Evolutionary conservation across 2,113 vertebrate genomes (phyloP).

Genomic region (Lepidiolamprologus cunningtoni): DNA sequence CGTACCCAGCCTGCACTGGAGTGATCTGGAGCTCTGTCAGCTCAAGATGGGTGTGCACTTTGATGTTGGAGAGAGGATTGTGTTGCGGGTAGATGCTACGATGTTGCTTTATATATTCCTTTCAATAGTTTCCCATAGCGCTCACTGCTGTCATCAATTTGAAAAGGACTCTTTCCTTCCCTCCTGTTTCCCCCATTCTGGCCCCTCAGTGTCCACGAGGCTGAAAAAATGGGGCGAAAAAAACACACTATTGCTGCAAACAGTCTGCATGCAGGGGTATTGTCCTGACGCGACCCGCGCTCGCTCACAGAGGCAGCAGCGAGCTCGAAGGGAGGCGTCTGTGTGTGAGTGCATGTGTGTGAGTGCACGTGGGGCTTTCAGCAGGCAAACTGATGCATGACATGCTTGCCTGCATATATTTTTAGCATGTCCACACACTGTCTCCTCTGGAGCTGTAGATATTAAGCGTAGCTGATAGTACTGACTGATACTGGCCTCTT

Average conservation of each 20-base stretch:
- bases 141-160: conserved; percentile 17
- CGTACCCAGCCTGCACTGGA: conserved; percentile 47
- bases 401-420: background rate
- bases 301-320: background rate
- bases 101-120: conserved; percentile 15
- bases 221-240: background rate
- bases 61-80: conserved; percentile 11
- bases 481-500: background rate
- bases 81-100: background rate
- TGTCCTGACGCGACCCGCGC: conserved; percentile 49
- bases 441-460: background rate
- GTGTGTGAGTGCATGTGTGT: background rate
- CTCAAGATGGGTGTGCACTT: conserved; percentile 28
- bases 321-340: background rate
- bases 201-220: conserved; percentile 19
- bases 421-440: background rate
- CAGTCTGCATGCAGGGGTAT: conserved; percentile 12
- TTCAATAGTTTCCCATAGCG: background rate
- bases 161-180: background rate
- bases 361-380: background rate
- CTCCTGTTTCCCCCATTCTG: background rate
- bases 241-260: conserved; percentile 5
- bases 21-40: conserved; percentile 40
- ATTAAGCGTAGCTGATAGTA: background rate
- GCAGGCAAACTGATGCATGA: background rate